Conservation (phyloP, 2,113 vertebrate genomes). For the Alexandromys fortis region DNA sequence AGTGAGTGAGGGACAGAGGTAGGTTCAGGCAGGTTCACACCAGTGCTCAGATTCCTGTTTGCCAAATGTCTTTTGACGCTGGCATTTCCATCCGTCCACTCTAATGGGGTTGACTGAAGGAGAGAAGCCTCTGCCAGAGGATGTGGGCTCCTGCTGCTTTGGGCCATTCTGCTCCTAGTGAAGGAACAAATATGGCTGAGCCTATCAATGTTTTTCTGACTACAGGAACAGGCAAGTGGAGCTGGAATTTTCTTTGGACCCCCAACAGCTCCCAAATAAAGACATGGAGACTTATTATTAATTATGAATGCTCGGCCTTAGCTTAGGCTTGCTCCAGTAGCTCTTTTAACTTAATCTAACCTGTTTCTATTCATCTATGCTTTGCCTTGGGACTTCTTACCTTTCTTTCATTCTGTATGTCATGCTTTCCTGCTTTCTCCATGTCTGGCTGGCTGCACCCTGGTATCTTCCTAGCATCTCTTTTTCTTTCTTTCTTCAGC, state of each 20-base stretch:
- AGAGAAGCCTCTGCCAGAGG: not conserved
- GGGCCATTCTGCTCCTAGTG: not conserved
- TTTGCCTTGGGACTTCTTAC: not conserved
- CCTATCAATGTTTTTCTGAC: not conserved
- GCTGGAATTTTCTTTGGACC: not conserved
- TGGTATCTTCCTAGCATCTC: not conserved
- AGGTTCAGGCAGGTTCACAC: not conserved
- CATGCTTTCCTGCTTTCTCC: not conserved
- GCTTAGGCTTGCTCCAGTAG: not conserved
- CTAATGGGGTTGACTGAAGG: not conserved
- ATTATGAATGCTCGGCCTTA: not conserved
- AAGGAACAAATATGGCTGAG: not conserved
- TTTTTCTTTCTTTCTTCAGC: not conserved
- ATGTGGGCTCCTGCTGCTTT: not conserved
- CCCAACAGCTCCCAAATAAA: not conserved
- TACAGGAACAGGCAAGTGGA: not conserved
- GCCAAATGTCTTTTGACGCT: not conserved
- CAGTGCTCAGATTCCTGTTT: not conserved
- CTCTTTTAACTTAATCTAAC: not conserved
- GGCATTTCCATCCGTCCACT: no score
- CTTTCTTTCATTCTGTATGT: not conserved
- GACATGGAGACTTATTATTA: not conserved
- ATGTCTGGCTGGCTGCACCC: not conserved
- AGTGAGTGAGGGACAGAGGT: not conserved
- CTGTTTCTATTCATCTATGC: not conserved